Evolutionary conservation across 2,888 invertebrate genomes (phyloP).

Genomic region (Anodontia alba): DNA sequence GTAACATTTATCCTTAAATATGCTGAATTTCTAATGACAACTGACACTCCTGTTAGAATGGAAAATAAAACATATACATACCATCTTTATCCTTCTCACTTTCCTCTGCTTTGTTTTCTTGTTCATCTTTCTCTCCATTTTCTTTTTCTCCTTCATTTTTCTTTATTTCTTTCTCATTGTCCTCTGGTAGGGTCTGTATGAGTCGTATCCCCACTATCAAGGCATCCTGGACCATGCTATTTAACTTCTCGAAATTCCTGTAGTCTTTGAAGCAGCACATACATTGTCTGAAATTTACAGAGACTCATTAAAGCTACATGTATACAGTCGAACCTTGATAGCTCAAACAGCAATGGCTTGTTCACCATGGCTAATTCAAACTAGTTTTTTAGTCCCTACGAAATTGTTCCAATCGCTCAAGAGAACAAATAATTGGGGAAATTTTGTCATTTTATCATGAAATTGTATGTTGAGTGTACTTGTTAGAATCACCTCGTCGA

Average conservation of each 20-base stretch:
- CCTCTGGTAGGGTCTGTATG: constrained; percentile 85
- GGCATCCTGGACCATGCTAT: constrained; percentile 94
- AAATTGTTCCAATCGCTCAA: no score
- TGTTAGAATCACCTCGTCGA: neutral
- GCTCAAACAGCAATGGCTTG: no score
- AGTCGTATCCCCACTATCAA: constrained; percentile 93
- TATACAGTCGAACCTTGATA: no score
- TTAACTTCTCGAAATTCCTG: constrained; percentile 96
- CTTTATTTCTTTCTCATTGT: constrained; percentile 66
- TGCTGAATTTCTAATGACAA: no score
- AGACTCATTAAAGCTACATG: no score
- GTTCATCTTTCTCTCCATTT: constrained; percentile 40
- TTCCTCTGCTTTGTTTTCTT: constrained; percentile 25
- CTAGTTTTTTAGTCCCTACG: no score
- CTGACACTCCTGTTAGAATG: no score
- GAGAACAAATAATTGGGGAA: no score
- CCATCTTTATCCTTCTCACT: constrained; percentile 31
- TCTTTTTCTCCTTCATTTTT: constrained; percentile 47
- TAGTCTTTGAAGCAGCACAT: constrained; percentile 97
- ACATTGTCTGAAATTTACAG: constrained; percentile 92
- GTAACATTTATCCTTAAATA: no score
- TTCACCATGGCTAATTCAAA: no score
- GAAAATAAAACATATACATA: neutral
- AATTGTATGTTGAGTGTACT: no score
- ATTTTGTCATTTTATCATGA: no score